These are phyloP conservation scores for Leucoraja ocellata DNA, from an alignment of 2,797 vertebrate species.

Conservation along the genomic window DNA sequence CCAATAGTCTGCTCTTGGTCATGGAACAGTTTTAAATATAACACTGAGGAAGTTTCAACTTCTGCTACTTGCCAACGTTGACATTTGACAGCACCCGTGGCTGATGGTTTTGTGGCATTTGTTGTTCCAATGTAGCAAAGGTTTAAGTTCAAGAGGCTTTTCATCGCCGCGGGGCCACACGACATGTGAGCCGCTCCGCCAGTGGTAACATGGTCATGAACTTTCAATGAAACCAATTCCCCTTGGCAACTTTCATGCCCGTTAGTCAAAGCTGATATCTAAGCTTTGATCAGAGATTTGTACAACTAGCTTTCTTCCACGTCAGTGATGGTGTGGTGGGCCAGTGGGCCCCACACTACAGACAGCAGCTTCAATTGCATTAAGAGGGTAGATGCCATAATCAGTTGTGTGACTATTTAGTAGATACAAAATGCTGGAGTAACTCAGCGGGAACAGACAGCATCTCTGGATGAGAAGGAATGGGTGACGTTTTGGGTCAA, in stretches of 20 bases:
- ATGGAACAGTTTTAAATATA: background rate
- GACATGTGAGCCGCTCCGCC: background rate
- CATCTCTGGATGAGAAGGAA: too few relatives aligned
- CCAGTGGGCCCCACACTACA: background rate
- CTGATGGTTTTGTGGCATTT: background rate
- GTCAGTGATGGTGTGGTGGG: background rate
- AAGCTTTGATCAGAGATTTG: background rate
- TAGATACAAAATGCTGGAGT: too few relatives aligned
- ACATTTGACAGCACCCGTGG: background rate
- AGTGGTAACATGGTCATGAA: background rate
- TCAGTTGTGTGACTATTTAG: background rate
- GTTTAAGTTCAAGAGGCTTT: background rate
- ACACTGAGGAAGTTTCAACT: conserved; percentile 1
- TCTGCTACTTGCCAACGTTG: background rate
- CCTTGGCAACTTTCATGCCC: background rate
- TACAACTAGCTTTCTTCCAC: background rate
- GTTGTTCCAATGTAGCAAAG: background rate
- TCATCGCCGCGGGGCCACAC: background rate
- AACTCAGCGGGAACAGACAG: too few relatives aligned
- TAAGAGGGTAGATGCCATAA: background rate
- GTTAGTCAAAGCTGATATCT: background rate
- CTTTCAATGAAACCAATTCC: background rate
- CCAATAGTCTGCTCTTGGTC: background rate
- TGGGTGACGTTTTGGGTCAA: too few relatives aligned
- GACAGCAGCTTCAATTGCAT: background rate